phyloP scores from a whole-genome alignment of 1,140 invertebrate species.

The Aphis gossypii region DNA sequence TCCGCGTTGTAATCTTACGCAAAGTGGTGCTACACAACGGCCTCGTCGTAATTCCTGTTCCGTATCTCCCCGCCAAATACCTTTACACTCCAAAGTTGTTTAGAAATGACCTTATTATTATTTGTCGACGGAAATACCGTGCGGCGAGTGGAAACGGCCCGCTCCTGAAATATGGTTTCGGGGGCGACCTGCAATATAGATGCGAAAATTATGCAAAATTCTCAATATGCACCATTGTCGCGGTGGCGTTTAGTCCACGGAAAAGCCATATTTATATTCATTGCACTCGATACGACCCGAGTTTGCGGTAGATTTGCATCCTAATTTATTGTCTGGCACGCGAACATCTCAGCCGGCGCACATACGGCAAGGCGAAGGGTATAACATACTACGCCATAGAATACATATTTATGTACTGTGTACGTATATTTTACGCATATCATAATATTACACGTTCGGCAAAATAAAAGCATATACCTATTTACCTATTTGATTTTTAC shows the following conservation, averaged over 20 bases:
- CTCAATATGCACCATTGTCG: background rate
- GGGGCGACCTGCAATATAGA: conserved; percentile 57
- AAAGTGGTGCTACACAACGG: background rate
- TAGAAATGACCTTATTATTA: conserved; percentile 52
- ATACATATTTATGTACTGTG: background rate
- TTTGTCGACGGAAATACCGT: background rate
- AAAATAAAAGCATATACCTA: background rate
- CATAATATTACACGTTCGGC: background rate
- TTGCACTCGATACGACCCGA: conserved; percentile 30
- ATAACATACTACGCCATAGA: background rate
- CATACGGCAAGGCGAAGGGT: background rate
- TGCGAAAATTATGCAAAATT: conserved; percentile 59
- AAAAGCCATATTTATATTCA: conserved; percentile 56
- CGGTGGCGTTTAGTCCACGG: background rate
- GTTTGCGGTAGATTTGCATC: conserved; percentile 56
- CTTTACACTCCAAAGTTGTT: conserved; percentile 28
- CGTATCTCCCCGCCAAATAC: background rate
- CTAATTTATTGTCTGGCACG: conserved; percentile 32
- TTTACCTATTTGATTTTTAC: background rate
- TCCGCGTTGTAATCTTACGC: background rate
- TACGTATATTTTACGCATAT: background rate
- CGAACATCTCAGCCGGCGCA: background rate
- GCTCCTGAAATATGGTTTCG: conserved; percentile 53
- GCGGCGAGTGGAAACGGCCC: background rate
- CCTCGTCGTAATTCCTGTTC: conserved; percentile 13